Evolutionary conservation across 2,888 invertebrate genomes (phyloP).

Genomic region (Bedellia somnulentella): DNA sequence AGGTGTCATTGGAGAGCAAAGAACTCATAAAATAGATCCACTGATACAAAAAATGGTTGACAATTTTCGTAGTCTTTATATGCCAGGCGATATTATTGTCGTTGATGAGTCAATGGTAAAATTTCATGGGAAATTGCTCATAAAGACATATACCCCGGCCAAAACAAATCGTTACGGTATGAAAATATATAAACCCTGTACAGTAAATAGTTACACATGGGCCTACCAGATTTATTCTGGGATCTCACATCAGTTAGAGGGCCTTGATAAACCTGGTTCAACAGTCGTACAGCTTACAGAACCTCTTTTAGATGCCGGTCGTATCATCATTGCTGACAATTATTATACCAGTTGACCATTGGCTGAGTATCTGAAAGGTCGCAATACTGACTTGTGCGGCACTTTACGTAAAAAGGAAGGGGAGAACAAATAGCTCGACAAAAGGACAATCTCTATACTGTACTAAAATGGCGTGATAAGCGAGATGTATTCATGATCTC

Average conservation of each 20-base stretch:
- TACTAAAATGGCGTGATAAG: conserved; percentile 13
- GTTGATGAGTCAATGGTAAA: conserved; percentile 10
- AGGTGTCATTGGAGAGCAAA: conserved; percentile 8
- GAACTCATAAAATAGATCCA: conserved; percentile 8
- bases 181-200: conserved; percentile 6
- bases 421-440: conserved; percentile 10
- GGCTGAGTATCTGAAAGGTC: conserved; percentile 6
- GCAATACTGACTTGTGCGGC: conserved; percentile 11
- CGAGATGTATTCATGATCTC: conserved; percentile 12
- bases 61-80: conserved; percentile 9
- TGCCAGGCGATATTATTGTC: conserved; percentile 8
- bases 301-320: conserved; percentile 2
- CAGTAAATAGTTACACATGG: conserved; percentile 9
- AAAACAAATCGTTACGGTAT: conserved; percentile 6
- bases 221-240: conserved; percentile 4
- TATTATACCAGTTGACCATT: conserved; percentile 8
- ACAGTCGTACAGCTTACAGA: conserved; percentile 2
- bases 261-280: conserved; percentile 1
- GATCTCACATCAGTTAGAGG: conserved; percentile 2
- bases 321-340: conserved; percentile 1
- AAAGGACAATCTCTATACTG: conserved; percentile 11
- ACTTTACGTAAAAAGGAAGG: conserved; percentile 11
- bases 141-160: conserved; percentile 4
- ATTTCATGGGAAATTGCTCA: conserved; percentile 6
- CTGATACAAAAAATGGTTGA: conserved; percentile 7